These are phyloP conservation scores for Planococcus citri DNA, from an alignment of 1,140 invertebrate genomes.

Conservation along the genomic window DNA sequence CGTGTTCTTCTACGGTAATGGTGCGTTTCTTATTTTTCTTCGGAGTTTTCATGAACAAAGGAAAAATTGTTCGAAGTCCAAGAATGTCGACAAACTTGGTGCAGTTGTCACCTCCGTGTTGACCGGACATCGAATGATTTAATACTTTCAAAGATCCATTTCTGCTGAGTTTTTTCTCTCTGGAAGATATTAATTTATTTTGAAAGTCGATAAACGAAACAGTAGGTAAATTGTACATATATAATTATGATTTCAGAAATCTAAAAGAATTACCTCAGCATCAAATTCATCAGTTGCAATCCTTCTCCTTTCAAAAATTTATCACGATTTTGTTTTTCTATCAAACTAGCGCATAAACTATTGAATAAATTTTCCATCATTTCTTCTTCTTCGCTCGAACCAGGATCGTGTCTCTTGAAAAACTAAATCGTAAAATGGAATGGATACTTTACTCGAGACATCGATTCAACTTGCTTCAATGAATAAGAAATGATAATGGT, in stretches of 20 bases:
- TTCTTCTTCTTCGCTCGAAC: conserved; percentile 82
- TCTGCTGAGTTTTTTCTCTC: conserved; percentile 92
- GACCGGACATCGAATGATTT: conserved; percentile 86
- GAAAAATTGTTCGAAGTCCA: conserved; percentile 90
- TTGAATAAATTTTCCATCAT: conserved; percentile 99
- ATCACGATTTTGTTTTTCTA: conserved; percentile 75
- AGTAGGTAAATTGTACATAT: neutral
- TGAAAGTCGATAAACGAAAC: neutral
- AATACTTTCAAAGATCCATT: conserved; percentile 94
- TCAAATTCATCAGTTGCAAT: conserved; percentile 89
- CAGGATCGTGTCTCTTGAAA: conserved; percentile 91
- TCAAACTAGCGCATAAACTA: conserved; percentile 82
- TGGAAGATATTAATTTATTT: conserved; percentile 32
- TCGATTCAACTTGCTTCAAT: too few relatives aligned
- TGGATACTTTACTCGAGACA: too few relatives aligned
- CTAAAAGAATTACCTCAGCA: conserved; percentile 56
- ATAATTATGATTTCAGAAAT: too few relatives aligned
- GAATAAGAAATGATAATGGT: too few relatives aligned
- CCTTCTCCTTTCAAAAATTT: conserved; percentile 90
- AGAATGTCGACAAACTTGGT: conserved; percentile 98
- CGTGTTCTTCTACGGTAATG: conserved; percentile 77
- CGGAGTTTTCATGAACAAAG: conserved; percentile 97
- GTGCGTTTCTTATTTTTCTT: conserved; percentile 73
- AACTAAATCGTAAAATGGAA: conserved; percentile 42
- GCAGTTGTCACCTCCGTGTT: conserved; percentile 87